Evolutionary conservation across 2,797 vertebrate genomes (phyloP).

Genomic region (Silurus aristotelis): DNA sequence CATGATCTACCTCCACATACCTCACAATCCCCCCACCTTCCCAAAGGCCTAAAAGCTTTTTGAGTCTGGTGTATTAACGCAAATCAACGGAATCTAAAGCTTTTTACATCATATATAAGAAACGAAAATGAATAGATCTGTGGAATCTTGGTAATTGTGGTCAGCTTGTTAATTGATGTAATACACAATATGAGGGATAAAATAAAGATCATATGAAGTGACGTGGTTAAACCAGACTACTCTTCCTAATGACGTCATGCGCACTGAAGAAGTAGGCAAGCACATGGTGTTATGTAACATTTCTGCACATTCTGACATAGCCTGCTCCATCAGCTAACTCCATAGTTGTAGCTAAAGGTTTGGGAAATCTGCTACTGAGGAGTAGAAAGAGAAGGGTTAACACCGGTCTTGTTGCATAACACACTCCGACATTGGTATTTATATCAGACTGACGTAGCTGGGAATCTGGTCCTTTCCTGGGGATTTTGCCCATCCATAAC

Average conservation of each 20-base stretch:
- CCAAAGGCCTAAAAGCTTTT: neutral
- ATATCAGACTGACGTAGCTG: slow-evolving; percentile 51
- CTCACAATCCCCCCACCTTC: neutral
- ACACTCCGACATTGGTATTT: slow-evolving; percentile 53
- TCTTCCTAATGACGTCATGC: slow-evolving; percentile 13
- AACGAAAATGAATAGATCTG: neutral
- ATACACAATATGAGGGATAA: neutral
- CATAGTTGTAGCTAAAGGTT: neutral
- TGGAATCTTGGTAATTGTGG: neutral
- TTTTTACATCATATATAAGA: neutral
- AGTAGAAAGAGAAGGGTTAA: slow-evolving; percentile 58
- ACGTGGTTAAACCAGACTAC: neutral
- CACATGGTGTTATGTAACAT: slow-evolving; percentile 12
- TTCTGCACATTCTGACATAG: neutral
- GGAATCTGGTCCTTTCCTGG: neutral
- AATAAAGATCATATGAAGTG: neutral
- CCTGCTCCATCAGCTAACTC: neutral
- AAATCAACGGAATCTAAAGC: neutral
- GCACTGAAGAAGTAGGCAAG: neutral
- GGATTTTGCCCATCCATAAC: neutral
- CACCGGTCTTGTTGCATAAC: slow-evolving; percentile 71
- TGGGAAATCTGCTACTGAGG: neutral
- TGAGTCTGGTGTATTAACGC: neutral
- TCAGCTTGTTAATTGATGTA: neutral
- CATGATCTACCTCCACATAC: neutral